Evolutionary conservation across 2,113 vertebrate genomes (phyloP).

Genomic region (Fulica atra): DNA sequence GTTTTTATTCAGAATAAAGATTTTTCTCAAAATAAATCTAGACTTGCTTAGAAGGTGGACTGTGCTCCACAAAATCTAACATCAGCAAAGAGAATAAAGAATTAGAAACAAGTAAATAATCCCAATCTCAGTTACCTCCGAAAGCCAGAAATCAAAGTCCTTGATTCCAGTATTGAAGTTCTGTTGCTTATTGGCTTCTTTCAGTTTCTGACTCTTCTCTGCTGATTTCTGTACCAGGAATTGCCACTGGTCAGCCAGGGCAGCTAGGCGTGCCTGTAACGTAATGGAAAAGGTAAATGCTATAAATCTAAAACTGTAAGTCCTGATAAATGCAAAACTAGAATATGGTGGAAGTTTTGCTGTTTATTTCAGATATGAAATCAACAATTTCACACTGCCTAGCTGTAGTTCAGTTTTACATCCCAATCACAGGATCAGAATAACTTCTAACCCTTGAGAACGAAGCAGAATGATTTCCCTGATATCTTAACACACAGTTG

Average conservation of each 20-base stretch:
- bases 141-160: conserved; percentile 99
- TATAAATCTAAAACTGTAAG: neutral
- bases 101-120: neutral
- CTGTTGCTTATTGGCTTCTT: conserved; percentile 98
- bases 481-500: fast-evolving
- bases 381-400: neutral
- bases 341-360: neutral
- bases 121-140: conserved; percentile 81
- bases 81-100: neutral
- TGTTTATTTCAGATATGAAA: neutral
- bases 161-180: conserved; percentile 99
- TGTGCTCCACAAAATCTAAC: neutral
- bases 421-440: neutral
- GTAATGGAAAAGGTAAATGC: neutral
- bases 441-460: neutral
- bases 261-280: conserved; percentile 84
- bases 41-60: neutral
- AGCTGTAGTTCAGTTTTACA: neutral
- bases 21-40: neutral
- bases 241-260: conserved; percentile 97
- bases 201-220: conserved; percentile 98
- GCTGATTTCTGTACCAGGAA: conserved; percentile 98
- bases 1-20: neutral
- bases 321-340: neutral
- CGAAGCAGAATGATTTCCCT: fast-evolving